These are phyloP conservation scores for Nibea albiflora DNA, from an alignment of 2,113 vertebrate genomes.

Conservation along the genomic window DNA sequence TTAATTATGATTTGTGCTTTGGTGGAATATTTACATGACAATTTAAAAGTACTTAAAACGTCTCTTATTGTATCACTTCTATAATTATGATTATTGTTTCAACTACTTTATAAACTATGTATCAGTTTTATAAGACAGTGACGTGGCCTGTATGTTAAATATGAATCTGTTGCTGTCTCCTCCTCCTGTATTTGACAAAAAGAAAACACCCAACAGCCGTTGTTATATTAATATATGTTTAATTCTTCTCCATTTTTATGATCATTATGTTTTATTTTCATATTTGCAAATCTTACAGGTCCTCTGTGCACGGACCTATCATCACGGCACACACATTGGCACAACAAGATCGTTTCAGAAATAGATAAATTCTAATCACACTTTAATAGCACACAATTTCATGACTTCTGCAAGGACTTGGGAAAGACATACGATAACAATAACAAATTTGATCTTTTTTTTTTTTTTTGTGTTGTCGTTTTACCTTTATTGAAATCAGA, in stretches of 20 bases:
- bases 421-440: conserved; percentile 70
- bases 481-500: conserved; percentile 55
- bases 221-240: conserved; percentile 83
- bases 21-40: too few relatives aligned
- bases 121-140: neutral
- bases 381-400: conserved; percentile 73
- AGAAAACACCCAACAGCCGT: conserved; percentile 37
- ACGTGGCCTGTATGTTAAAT: neutral
- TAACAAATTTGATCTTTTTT: conserved; percentile 56
- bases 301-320: conserved; percentile 69
- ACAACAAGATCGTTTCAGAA: conserved; percentile 81
- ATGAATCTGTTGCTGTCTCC: neutral
- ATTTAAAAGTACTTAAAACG: too few relatives aligned
- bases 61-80: too few relatives aligned
- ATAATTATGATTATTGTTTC: too few relatives aligned
- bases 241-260: conserved; percentile 78
- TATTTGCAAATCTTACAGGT: conserved; percentile 76
- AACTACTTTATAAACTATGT: neutral
- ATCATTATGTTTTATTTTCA: conserved; percentile 71
- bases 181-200: neutral
- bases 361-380: conserved; percentile 75
- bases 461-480: neutral
- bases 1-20: too few relatives aligned
- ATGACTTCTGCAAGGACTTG: conserved; percentile 74
- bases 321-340: conserved; percentile 80